These are phyloP conservation scores for Mola mola DNA, from an alignment of 2,113 vertebrate genomes.

Conservation along the genomic window DNA sequence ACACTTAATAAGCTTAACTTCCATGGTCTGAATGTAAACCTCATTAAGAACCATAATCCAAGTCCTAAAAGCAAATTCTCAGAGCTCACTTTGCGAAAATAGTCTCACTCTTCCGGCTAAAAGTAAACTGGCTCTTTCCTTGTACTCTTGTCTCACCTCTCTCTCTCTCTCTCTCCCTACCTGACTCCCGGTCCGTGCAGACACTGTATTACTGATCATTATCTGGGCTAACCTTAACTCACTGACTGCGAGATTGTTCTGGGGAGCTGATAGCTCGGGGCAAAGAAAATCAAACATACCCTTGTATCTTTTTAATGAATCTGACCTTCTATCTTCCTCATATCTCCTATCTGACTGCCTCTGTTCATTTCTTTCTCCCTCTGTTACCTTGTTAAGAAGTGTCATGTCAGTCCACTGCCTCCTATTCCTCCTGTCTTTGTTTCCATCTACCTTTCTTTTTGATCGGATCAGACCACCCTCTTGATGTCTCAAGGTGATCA, in stretches of 20 bases:
- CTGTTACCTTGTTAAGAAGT: constrained; percentile 60
- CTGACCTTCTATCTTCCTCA: constrained; percentile 65
- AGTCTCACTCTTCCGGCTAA: not conserved
- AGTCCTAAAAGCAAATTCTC: not conserved
- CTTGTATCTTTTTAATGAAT: constrained; percentile 77
- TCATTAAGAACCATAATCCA: not conserved
- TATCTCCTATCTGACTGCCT: constrained; percentile 51
- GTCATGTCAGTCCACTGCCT: constrained; percentile 38
- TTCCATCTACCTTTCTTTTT: constrained; percentile 54
- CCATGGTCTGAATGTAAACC: not conserved
- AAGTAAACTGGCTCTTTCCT: not conserved
- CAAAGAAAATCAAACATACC: constrained; percentile 64
- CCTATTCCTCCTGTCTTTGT: constrained; percentile 23
- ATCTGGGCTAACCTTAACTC: constrained; percentile 60
- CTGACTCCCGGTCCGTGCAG: constrained; percentile 37
- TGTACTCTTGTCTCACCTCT: constrained; percentile 3
- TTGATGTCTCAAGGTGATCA: constrained; percentile 65
- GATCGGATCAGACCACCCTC: constrained; percentile 50
- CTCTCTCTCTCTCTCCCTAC: constrained; percentile 12
- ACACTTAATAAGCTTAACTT: not conserved
- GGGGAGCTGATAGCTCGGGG: constrained; percentile 50
- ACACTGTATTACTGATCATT: constrained; percentile 69
- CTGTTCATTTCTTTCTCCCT: constrained; percentile 45
- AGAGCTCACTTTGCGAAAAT: not conserved
- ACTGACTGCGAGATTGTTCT: constrained; percentile 48